These are phyloP conservation scores for Euproctis similis DNA, from an alignment of 2,888 invertebrate genomes.

Conservation along the genomic window DNA sequence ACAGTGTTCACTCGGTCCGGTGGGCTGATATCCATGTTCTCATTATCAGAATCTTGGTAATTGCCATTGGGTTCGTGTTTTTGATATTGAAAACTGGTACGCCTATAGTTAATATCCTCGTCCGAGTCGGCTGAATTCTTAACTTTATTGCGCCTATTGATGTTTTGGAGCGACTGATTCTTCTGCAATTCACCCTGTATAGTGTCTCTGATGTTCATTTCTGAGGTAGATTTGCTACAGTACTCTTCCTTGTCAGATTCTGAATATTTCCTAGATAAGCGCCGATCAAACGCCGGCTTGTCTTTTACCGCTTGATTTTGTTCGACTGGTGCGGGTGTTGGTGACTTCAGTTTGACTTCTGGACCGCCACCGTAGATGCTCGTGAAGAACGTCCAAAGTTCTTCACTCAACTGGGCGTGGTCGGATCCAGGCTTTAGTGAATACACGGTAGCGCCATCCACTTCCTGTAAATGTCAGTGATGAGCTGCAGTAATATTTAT, in stretches of 20 bases:
- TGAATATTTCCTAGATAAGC: constrained; percentile 45
- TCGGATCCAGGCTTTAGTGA: constrained; percentile 71
- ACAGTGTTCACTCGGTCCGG: constrained; percentile 35
- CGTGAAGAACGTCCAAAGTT: constrained; percentile 90
- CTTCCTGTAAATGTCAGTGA: constrained; percentile 43
- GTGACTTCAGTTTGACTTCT: constrained; percentile 75
- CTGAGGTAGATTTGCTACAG: constrained; percentile 57
- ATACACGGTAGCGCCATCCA: constrained; percentile 49
- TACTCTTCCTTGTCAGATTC: constrained; percentile 65
- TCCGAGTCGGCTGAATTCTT: constrained; percentile 47
- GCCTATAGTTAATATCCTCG: constrained; percentile 48
- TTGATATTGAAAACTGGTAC: constrained; percentile 38
- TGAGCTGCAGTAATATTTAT: too few species aligned
- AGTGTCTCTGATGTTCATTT: constrained; percentile 48
- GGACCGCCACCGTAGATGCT: constrained; percentile 94
- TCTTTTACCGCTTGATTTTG: constrained; percentile 13
- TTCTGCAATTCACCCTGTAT: constrained; percentile 53
- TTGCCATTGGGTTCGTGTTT: constrained; percentile 52
- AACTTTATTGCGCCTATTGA: constrained; percentile 41
- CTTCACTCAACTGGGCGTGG: constrained; percentile 88
- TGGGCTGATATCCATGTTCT: constrained; percentile 39
- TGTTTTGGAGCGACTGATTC: constrained; percentile 65
- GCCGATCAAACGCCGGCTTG: constrained; percentile 19
- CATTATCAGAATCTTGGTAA: constrained; percentile 53
- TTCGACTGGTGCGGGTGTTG: constrained; percentile 14